Evolutionary conservation across 2,888 invertebrate genomes (phyloP), one percentile per base, ranked within the genome.

Genomic region (Dromius quadrimaculatus): DNA sequence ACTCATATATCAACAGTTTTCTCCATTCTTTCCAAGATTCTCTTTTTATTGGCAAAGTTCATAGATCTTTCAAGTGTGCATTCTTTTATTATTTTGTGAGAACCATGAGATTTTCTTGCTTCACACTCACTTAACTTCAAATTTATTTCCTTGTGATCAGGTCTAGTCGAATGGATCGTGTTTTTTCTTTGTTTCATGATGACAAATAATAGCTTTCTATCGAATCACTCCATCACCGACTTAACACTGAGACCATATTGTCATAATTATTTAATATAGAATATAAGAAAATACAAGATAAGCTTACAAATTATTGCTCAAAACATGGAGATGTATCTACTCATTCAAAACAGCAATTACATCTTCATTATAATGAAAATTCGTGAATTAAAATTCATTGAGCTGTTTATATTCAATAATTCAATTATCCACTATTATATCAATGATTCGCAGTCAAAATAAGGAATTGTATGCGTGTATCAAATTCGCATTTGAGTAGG

Each of bases 61-160:
- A 59, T 59, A 59, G 59, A 59, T 59, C 59, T 59, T 17, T 20
- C n/a, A 23, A 23, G 59, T 59, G 23, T 54, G 23, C 50, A 54
- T 54, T 54, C 50, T 54, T 54, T 54, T 54, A 54, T 28, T 54
- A 54, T 54, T 54, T 54, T 23, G 13, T 54, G 50, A 54, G 50
- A 28, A 28, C 50, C 50, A 15, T 43, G n/a, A 11, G 50, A 54
- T 54, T 54, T 54, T 54, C 50, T 28, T 54, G 28, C 50, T 54
- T 54, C 50, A 54, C 50, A 54, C 32, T 54, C 50, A 54, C 50
- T 54, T 54, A 54, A 28, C 28, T 54, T 15, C 50, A 23, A 54
- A 54, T 54, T 54, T 54, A 54, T 54, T 54, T 54, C 15, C 28
- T 41, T 6, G 28, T 23, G 13, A 1, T 28, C 28, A 28, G 23